These are phyloP conservation scores for Lysandra bellargus DNA, from an alignment of 2,888 invertebrate species.

Conservation along the genomic window DNA sequence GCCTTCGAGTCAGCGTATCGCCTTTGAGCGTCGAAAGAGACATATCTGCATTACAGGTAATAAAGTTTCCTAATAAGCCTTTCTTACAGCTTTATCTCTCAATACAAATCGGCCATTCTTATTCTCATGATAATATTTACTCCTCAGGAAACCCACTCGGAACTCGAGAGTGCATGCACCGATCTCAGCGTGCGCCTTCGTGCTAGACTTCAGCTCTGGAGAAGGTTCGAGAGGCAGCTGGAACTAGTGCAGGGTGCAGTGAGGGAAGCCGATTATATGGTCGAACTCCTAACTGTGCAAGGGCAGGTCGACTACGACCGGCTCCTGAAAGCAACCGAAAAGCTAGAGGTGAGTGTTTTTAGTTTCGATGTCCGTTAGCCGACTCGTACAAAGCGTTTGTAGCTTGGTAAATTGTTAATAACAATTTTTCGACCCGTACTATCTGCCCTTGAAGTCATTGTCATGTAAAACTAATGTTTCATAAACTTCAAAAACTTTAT, in stretches of 20 bases:
- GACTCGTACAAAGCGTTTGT: too few species aligned
- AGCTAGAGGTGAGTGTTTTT: conserved; percentile 86
- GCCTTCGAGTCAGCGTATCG: conserved; percentile 87
- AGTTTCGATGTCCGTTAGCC: background rate
- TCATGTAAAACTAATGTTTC: too few species aligned
- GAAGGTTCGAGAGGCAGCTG: conserved; percentile 87
- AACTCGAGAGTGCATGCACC: conserved; percentile 85
- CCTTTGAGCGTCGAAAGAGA: conserved; percentile 88
- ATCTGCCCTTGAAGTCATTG: too few species aligned
- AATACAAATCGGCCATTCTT: conserved; percentile 4
- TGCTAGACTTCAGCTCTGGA: conserved; percentile 86
- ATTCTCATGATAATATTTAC: background rate
- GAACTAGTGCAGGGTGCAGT: conserved; percentile 91
- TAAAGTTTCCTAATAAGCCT: conserved; percentile 22
- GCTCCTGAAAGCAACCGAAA: conserved; percentile 89
- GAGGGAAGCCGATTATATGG: conserved; percentile 93
- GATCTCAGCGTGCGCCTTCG: conserved; percentile 84
- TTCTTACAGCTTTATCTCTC: background rate
- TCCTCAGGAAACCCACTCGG: conserved; percentile 85
- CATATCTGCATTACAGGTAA: conserved; percentile 82
- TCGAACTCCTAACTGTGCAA: conserved; percentile 90
- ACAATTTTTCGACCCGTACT: too few species aligned
- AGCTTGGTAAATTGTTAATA: too few species aligned
- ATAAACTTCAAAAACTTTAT: too few species aligned
- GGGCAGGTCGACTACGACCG: conserved; percentile 92